Base-by-base conservation (phyloP, 1,140 invertebrate genomes). In the Drosophila oshimai region DNA sequence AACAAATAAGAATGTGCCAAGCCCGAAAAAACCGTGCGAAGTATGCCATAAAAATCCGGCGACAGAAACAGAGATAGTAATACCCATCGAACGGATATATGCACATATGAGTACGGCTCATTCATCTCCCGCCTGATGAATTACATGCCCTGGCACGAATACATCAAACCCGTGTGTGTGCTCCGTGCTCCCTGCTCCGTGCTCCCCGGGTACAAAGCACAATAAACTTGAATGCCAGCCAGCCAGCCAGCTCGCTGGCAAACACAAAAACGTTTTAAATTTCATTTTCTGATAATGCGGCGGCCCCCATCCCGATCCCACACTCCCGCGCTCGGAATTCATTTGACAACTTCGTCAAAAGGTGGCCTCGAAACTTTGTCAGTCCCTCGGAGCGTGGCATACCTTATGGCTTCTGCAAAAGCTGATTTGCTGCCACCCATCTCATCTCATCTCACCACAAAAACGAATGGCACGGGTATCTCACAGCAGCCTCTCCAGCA, bases 211-310 rank as follows among this genome's bases (percentile, higher is more conserved):
- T 13, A 26, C 6, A 49, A 20, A 53, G 34, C 17, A 60, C 20
- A 54, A 53, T 67, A 67, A 54, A 54, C 37, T 36, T 46, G n/a
- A n/a, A n/a, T n/a, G n/a, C n/a, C n/a, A n/a, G n/a, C n/a, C n/a
- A n/a, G n/a, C n/a, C n/a, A n/a, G 47, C 60, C 44, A 22, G 46
- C 37, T 28, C 28, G 20, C 13, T 46, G 55, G 51, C 45, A 61
- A 58, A 37, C 37, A 69, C 31, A 55, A 65, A 57, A 84, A 62
- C 54, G 70, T 67, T 83, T 83, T 72, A 71, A 86, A 84, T 84
- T 84, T 86, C 65, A 84, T 86, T 84, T 79, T 64, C 74, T 79
- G 80, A 84, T 84, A 79, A 84, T 86, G 55, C 57, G 36, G 24
- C 24, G n/a, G n/a, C n/a, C n/a, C n/a, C n/a, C n/a, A n/a, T n/a